A percentile compares a stretch with the other conserved stretches of the same genome.
phyloP scores from a whole-genome alignment of 53 echinoderm and acorn worm species.

The Arbacia lixula region DNA sequence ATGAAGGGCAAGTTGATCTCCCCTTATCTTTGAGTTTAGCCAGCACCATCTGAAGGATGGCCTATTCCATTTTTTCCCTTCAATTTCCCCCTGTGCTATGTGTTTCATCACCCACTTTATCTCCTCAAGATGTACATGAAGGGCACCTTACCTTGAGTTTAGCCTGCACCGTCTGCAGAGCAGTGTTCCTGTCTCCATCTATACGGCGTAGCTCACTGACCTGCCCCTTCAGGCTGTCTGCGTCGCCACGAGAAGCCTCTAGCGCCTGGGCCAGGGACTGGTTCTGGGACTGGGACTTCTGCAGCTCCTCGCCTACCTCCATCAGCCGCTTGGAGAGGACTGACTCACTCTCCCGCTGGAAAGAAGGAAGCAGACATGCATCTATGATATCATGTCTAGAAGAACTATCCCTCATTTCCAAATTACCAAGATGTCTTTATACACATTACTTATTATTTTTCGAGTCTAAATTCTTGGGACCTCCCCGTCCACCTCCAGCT shows the following conservation, averaged over 20 bases:
- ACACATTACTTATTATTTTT: too few relatives aligned
- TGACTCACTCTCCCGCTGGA: conserved; percentile 74
- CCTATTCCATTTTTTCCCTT: too few relatives aligned
- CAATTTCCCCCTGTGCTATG: too few relatives aligned
- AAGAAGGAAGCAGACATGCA: neutral
- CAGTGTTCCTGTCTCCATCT: conserved; percentile 71
- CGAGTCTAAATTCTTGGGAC: too few relatives aligned
- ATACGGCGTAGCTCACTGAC: conserved; percentile 67
- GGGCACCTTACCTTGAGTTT: conserved; percentile 84
- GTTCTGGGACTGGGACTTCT: conserved; percentile 73
- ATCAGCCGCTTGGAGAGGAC: conserved; percentile 82
- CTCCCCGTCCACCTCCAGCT: too few relatives aligned
- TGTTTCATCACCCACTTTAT: too few relatives aligned
- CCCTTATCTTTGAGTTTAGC: too few relatives aligned
- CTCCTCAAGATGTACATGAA: too few relatives aligned
- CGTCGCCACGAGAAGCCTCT: conserved; percentile 70
- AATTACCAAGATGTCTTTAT: too few relatives aligned
- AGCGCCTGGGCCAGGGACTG: conserved; percentile 64
- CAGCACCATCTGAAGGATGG: too few relatives aligned
- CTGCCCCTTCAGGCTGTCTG: conserved; percentile 64
- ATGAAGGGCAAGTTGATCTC: too few relatives aligned
- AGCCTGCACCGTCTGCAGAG: conserved; percentile 74
- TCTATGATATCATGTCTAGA: neutral
- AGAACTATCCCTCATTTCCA: too few relatives aligned
- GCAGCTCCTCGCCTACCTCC: conserved; percentile 86